Conservation (phyloP, 2,797 vertebrate species). For the Anguilla megastoma region DNA sequence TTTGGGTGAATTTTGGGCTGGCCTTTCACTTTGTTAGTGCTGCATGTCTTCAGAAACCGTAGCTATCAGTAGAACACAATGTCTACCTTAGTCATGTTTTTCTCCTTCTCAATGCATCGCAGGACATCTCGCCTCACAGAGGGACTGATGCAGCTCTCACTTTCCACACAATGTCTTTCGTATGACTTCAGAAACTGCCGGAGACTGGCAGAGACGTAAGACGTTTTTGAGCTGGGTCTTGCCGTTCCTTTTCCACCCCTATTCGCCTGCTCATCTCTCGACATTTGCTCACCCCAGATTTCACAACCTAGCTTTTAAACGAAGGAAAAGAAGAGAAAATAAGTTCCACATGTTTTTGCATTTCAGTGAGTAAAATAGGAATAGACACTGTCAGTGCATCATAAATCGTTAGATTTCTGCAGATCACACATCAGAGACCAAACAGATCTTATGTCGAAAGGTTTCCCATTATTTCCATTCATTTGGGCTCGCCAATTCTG, state of each 20-base stretch:
- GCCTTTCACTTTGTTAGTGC: not conserved
- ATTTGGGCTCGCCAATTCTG: not conserved
- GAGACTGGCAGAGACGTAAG: not conserved
- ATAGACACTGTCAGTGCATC: not conserved
- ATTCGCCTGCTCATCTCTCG: not conserved
- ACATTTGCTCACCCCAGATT: not conserved
- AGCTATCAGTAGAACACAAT: not conserved
- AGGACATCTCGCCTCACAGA: not conserved
- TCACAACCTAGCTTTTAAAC: not conserved
- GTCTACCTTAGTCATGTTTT: conserved; percentile 3
- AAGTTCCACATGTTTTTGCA: not conserved
- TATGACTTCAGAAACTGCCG: not conserved
- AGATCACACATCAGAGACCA: not conserved
- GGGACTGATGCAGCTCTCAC: not conserved
- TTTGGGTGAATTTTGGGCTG: no score
- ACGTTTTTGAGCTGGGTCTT: not conserved
- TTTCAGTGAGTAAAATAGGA: not conserved
- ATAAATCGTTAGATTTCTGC: not conserved
- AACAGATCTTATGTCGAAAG: not conserved
- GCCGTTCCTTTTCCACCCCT: not conserved
- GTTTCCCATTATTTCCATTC: not conserved
- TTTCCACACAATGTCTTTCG: not conserved
- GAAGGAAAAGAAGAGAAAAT: not conserved
- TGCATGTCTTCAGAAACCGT: not conserved
- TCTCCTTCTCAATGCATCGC: not conserved